phyloP scores from a whole-genome alignment of 2,888 invertebrate genomes.

The Ormyrus thymus region DNA sequence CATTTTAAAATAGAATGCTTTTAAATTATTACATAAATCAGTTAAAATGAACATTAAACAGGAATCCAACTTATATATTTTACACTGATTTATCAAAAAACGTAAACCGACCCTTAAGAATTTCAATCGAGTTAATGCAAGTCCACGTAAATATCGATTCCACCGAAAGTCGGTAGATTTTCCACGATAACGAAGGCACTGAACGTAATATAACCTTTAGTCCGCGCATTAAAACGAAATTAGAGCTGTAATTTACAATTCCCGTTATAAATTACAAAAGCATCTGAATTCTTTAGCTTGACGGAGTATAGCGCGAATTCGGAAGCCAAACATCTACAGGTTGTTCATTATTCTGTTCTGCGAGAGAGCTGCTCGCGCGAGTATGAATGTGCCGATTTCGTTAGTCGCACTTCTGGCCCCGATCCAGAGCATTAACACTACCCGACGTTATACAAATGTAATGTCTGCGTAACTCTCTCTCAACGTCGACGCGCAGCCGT shows the following conservation, averaged over 20 bases:
- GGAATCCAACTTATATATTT: no score
- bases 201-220: no score
- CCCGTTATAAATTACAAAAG: not conserved
- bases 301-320: not conserved
- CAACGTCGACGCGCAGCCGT: slow-evolving; percentile 15
- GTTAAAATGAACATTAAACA: no score
- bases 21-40: no score
- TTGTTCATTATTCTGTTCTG: slow-evolving; percentile 65
- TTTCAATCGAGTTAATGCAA: no score
- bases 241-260: slow-evolving; percentile 3
- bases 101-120: no score
- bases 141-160: no score
- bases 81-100: no score
- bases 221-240: no score
- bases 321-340: slow-evolving; percentile 64
- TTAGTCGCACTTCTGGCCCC: slow-evolving; percentile 64
- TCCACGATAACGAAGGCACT: no score
- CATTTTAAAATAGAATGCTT: no score
- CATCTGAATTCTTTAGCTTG: slow-evolving; percentile 5
- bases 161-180: no score
- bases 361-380: slow-evolving; percentile 52
- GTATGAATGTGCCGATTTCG: slow-evolving; percentile 69
- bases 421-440: slow-evolving; percentile 67
- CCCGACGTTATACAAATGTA: slow-evolving; percentile 51
- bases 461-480: slow-evolving; percentile 47